phyloP scores from a whole-genome alignment of 2,888 invertebrate genomes.

The Disparrhopalites patrizii region DNA sequence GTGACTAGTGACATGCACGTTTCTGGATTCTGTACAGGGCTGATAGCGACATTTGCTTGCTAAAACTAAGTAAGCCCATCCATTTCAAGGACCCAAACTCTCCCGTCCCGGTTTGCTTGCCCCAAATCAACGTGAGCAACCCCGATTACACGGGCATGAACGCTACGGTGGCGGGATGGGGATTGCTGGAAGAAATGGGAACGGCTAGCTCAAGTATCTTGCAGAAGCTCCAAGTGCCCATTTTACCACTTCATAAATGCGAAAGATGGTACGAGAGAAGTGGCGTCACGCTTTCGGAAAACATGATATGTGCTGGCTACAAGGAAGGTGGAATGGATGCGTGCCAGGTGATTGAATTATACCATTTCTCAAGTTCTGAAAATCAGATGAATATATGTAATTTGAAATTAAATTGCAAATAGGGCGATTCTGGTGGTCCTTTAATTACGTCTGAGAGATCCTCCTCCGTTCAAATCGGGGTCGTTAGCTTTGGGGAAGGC shows the following conservation, averaged over 20 bases:
- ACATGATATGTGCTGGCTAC: neutral
- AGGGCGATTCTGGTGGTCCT: constrained; percentile 13
- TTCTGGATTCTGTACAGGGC: neutral
- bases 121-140: no score
- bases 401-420: neutral
- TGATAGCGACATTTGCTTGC: constrained; percentile 6
- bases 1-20: no score
- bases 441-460: neutral
- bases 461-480: neutral
- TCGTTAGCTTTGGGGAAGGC: neutral
- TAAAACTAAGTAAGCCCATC: neutral
- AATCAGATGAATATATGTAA: no score
- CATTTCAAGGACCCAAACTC: neutral
- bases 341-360: constrained; percentile 14
- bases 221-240: no score
- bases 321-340: neutral
- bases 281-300: neutral
- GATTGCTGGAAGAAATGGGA: no score
- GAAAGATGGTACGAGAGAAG: no score
- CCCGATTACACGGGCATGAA: no score
- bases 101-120: neutral
- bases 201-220: no score
- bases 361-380: no score
- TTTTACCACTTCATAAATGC: no score
- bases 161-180: no score